These are phyloP conservation scores for Microcebus murinus DNA, from an alignment of 2,113 vertebrate species.

Conservation along the genomic window DNA sequence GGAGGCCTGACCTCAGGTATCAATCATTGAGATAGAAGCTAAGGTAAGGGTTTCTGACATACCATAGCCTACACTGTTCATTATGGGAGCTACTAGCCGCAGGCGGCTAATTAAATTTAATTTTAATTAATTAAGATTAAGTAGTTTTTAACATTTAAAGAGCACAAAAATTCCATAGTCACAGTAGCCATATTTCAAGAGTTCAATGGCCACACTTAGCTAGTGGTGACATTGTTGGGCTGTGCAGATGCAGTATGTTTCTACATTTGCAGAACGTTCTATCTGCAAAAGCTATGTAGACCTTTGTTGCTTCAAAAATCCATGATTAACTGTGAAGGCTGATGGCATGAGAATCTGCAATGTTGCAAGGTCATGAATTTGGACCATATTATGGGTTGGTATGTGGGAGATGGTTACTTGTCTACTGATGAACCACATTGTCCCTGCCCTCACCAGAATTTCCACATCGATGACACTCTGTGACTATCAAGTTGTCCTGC, in stretches of 20 bases:
- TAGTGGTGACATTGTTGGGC: neutral
- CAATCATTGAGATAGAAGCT: neutral
- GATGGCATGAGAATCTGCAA: neutral
- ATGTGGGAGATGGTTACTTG: neutral
- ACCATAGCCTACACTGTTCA: neutral
- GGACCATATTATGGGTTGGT: neutral
- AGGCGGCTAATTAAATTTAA: neutral
- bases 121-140: neutral
- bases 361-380: neutral
- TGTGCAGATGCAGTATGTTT: neutral
- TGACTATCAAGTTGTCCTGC: neutral
- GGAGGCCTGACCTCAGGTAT: neutral
- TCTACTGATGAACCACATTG: neutral
- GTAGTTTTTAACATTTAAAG: neutral
- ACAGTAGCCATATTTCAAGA: neutral
- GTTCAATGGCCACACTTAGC: neutral
- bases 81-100: neutral
- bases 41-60: neutral
- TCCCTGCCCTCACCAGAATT: neutral
- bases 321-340: neutral
- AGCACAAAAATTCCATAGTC: neutral
- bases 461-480: neutral
- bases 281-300: neutral
- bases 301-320: neutral
- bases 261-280: neutral